Conservation (phyloP, 2,888 invertebrate genomes). For the Rhagophthalmus giganteus region DNA sequence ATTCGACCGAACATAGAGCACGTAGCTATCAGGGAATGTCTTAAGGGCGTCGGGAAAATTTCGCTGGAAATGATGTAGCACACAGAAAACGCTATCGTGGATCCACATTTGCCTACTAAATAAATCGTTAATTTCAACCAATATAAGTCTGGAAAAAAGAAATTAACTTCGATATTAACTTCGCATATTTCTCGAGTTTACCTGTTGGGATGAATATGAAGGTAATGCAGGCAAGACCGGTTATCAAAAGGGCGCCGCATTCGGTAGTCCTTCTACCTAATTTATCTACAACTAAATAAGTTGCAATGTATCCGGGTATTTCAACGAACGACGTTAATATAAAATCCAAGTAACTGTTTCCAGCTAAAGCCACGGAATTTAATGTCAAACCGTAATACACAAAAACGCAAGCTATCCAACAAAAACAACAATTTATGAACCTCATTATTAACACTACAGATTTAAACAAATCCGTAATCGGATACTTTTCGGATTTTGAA, state of each 20-base stretch:
- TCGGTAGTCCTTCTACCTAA: conserved; percentile 68
- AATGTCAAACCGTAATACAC: conserved; percentile 81
- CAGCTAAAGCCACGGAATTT: conserved; percentile 73
- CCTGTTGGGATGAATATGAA: conserved; percentile 63
- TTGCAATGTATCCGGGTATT: conserved; percentile 71
- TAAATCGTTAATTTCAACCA: conserved; percentile 60
- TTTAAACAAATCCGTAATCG: conserved; percentile 55
- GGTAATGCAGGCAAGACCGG: conserved; percentile 62
- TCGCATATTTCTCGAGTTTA: no score
- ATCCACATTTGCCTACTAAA: conserved; percentile 67
- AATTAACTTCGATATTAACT: no score
- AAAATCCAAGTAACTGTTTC: conserved; percentile 77
- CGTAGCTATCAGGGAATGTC: conserved; percentile 65
- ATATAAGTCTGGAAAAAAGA: conserved; percentile 57
- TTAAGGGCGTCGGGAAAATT: conserved; percentile 67
- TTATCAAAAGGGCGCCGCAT: conserved; percentile 64
- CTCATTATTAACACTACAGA: conserved; percentile 60
- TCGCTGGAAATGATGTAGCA: conserved; percentile 70
- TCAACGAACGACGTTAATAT: conserved; percentile 69
- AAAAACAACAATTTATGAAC: conserved; percentile 69
- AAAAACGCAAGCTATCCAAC: conserved; percentile 79
- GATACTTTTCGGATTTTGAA: conserved; percentile 23
- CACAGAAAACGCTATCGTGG: conserved; percentile 67
- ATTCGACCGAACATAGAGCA: conserved; percentile 70
- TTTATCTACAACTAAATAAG: conserved; percentile 65